phyloP scores from a whole-genome alignment of 2,888 invertebrate genomes.

The Drosophila seclusa region DNA sequence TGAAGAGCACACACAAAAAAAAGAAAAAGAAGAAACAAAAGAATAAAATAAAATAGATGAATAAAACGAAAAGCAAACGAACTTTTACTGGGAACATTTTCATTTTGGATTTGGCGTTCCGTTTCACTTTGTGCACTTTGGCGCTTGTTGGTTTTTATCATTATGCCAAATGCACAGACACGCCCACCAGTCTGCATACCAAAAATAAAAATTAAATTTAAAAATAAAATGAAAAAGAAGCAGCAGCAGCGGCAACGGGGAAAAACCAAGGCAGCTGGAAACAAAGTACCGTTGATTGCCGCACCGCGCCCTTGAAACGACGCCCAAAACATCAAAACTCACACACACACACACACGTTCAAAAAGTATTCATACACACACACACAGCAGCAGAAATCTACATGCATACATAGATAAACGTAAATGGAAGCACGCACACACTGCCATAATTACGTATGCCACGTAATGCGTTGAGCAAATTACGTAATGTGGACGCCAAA shows the following conservation, averaged over 20 bases:
- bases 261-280: slow-evolving; percentile 21
- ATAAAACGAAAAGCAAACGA: not conserved
- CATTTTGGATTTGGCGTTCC: slow-evolving; percentile 45
- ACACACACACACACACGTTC: not conserved
- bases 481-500: slow-evolving; percentile 56
- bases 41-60: slow-evolving; percentile 1
- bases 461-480: slow-evolving; percentile 57
- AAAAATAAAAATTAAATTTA: slow-evolving; percentile 9
- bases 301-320: slow-evolving; percentile 51
- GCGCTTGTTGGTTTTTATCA: slow-evolving; percentile 64
- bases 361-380: slow-evolving; percentile 23
- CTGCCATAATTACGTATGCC: slow-evolving; percentile 64
- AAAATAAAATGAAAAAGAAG: slow-evolving; percentile 1
- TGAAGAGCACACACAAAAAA: slow-evolving; percentile 30
- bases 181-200: slow-evolving; percentile 30
- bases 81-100: slow-evolving; percentile 47
- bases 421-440: slow-evolving; percentile 45
- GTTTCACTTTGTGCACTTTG: slow-evolving; percentile 54
- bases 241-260: not conserved
- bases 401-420: not conserved
- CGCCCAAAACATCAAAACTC: slow-evolving; percentile 23
- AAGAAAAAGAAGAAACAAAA: not conserved
- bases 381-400: not conserved
- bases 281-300: slow-evolving; percentile 53
- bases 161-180: slow-evolving; percentile 60